Percentiles rank a stretch among this genome's conserved stretches.
These are phyloP conservation scores for Nyctereutes procyonoides DNA, from an alignment of 2,113 vertebrate species.

Conservation along the genomic window DNA sequence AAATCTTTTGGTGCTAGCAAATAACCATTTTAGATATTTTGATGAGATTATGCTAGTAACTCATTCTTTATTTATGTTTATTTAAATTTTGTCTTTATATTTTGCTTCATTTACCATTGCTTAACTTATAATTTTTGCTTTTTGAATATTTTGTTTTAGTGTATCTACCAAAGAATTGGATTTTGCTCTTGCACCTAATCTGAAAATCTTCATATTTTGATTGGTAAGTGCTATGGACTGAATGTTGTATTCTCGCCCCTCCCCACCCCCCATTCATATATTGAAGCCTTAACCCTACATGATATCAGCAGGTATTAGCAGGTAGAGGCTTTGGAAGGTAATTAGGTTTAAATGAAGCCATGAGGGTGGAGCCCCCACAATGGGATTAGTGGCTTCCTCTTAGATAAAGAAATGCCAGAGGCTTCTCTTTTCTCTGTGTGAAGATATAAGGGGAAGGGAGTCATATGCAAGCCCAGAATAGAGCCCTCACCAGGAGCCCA, in stretches of 20 bases:
- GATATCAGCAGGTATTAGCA: neutral
- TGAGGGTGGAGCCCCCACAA: neutral
- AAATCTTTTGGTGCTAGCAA: neutral
- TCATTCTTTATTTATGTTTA: neutral
- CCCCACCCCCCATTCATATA: neutral
- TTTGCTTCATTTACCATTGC: neutral
- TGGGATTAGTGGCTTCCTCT: neutral
- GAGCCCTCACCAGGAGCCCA: neutral
- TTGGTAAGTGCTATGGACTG: neutral
- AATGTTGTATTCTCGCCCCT: neutral
- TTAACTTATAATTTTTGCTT: neutral
- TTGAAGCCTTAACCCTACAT: neutral
- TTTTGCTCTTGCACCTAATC: neutral
- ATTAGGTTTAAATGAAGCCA: neutral
- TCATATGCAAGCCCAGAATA: neutral
- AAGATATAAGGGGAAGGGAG: neutral
- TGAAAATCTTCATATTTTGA: neutral
- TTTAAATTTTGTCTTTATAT: neutral
- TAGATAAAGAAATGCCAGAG: neutral
- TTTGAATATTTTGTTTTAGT: neutral
- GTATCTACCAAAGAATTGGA: neutral
- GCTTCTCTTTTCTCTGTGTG: neutral
- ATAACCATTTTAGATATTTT: neutral
- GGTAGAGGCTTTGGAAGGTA: neutral
- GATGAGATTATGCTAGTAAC: neutral